A percentile compares a stretch with the other conserved stretches of the same genome.
Evolutionary conservation across 2,888 invertebrate genomes (phyloP).

Genomic region (Oegoconia quadripuncta): DNA sequence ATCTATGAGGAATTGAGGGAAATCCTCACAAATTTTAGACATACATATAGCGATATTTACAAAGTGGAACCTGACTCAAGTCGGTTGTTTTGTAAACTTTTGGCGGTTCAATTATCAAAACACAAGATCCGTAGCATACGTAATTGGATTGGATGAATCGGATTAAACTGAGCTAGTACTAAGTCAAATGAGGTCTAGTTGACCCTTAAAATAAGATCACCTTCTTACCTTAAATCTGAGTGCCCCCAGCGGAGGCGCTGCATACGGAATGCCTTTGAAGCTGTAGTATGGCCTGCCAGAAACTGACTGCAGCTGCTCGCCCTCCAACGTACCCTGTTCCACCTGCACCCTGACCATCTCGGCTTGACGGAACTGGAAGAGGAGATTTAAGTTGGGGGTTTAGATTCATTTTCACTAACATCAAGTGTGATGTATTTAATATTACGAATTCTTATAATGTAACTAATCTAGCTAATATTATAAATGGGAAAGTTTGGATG

Average conservation of each 20-base stretch:
- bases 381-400: conserved; percentile 9
- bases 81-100: no score
- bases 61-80: no score
- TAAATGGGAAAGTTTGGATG: no score
- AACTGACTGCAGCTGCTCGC: conserved; percentile 26
- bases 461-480: no score
- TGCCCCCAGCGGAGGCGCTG: conserved; percentile 62
- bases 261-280: conserved; percentile 71
- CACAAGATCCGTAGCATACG: neutral
- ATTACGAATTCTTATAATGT: conserved; percentile 15
- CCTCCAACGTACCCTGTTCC: conserved; percentile 39
- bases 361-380: conserved; percentile 10
- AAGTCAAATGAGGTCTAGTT: no score
- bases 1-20: no score
- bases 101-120: no score
- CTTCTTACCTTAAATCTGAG: conserved; percentile 72
- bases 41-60: no score
- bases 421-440: no score
- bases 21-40: no score
- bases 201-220: neutral
- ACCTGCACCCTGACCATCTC: conserved; percentile 30
- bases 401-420: no score
- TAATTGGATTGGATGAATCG: neutral
- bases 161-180: no score
- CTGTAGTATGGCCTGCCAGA: conserved; percentile 34